phyloP scores from a whole-genome alignment of 2,797 vertebrate genomes.

The Octomys mimax region DNA sequence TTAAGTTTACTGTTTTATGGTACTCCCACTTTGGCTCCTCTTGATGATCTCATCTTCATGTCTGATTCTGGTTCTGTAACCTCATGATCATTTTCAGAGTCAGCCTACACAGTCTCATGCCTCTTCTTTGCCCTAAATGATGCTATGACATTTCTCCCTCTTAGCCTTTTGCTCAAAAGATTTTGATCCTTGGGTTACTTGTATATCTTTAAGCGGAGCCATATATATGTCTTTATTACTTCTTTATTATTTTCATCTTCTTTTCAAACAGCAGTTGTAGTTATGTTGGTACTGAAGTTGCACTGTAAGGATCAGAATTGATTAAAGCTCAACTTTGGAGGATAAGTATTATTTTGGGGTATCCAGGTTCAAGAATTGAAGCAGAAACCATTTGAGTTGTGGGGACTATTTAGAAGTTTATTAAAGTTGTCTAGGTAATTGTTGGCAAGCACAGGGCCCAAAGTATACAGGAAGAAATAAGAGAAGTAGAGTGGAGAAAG shows the following conservation, averaged over 20 bases:
- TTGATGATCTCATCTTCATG: too few relatives aligned
- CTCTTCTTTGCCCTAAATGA: too few relatives aligned
- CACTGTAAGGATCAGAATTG: neutral
- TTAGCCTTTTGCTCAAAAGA: slow-evolving; percentile 83
- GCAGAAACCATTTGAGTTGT: neutral
- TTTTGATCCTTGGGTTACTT: slow-evolving; percentile 70
- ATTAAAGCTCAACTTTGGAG: neutral
- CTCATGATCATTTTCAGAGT: too few relatives aligned
- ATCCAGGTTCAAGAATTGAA: neutral
- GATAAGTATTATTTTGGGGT: neutral
- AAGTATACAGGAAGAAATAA: neutral
- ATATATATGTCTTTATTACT: slow-evolving; percentile 67
- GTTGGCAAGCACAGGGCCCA: neutral
- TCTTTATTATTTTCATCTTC: slow-evolving; percentile 76
- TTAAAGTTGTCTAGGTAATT: neutral
- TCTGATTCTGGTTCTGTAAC: too few relatives aligned
- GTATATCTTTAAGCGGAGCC: slow-evolving; percentile 79
- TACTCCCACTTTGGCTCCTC: too few relatives aligned
- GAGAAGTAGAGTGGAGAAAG: neutral
- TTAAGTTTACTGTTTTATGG: too few relatives aligned
- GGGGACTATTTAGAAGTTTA: neutral
- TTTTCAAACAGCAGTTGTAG: too few relatives aligned
- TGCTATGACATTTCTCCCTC: slow-evolving; percentile 67
- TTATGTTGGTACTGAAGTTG: neutral
- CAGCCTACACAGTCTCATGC: too few relatives aligned